Percentiles rank a stretch among this genome's conserved stretches.
Evolutionary conservation across 2,113 vertebrate genomes (phyloP).

Genomic region (Phylloscopus trochiloides): DNA sequence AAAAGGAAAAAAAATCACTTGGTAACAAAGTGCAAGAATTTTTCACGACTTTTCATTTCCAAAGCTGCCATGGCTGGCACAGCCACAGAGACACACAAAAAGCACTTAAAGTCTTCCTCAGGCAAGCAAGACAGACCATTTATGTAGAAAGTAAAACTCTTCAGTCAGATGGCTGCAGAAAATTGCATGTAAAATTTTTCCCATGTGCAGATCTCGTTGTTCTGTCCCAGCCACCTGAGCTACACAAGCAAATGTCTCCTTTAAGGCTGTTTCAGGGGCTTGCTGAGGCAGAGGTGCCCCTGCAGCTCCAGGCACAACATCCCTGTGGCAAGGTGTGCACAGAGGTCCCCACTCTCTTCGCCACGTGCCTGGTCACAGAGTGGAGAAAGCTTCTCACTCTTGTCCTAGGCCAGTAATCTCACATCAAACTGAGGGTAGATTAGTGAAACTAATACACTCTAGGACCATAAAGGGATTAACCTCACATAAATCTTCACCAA

Average conservation of each 20-base stretch:
- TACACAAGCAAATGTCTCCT: not conserved
- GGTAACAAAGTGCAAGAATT: not conserved
- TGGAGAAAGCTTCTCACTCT: not conserved
- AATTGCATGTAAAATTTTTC: not conserved
- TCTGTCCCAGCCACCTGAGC: not conserved
- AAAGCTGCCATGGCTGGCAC: not conserved
- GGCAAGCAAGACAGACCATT: not conserved
- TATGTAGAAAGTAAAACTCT: not conserved
- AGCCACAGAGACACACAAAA: not conserved
- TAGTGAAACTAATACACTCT: not conserved
- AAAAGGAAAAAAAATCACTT: not conserved
- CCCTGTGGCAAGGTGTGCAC: fast-evolving
- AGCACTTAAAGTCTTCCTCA: not conserved
- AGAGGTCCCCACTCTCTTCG: not conserved
- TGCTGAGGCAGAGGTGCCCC: not conserved
- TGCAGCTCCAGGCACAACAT: not conserved
- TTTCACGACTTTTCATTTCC: not conserved
- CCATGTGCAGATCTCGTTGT: fast-evolving
- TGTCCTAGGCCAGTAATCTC: not conserved
- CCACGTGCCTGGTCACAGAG: fast-evolving
- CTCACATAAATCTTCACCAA: not conserved
- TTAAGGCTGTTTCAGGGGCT: not conserved
- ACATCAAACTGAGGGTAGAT: not conserved
- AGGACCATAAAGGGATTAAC: not conserved
- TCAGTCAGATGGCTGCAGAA: not conserved